These are phyloP conservation scores for Apteryx owenii DNA, from an alignment of 2,113 vertebrate species.

Conservation along the genomic window DNA sequence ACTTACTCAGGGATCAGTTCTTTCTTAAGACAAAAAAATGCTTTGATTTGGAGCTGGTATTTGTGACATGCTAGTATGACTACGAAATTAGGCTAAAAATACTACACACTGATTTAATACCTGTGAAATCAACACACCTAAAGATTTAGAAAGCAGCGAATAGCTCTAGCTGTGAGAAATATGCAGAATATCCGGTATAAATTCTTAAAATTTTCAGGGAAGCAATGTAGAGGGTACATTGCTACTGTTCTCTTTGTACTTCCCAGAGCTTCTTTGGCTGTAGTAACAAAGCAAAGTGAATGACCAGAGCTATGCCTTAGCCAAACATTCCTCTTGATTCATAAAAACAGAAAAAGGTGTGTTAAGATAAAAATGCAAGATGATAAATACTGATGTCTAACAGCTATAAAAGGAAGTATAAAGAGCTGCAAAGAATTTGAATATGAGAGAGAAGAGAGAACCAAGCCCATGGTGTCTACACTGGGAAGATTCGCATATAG, in stretches of 20 bases:
- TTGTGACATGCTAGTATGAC: slow-evolving; percentile 29
- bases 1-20: neutral
- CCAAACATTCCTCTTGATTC: neutral
- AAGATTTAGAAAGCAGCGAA: neutral
- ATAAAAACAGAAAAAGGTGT: neutral
- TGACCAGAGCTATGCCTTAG: neutral
- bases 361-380: neutral
- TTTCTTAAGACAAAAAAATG: slow-evolving; percentile 1
- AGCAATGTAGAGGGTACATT: neutral
- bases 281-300: neutral
- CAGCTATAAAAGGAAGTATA: neutral
- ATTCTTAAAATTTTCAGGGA: neutral
- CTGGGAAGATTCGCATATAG: neutral
- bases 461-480: neutral
- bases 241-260: neutral
- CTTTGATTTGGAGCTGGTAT: slow-evolving; percentile 9
- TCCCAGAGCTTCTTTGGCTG: neutral
- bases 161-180: neutral
- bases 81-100: slow-evolving; percentile 57
- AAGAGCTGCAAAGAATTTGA: neutral
- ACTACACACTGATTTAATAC: neutral
- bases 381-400: neutral
- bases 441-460: neutral
- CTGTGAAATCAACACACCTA: neutral
- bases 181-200: neutral